These are phyloP conservation scores for Vireo griseus DNA, from an alignment of 2,797 vertebrate species.

Conservation along the genomic window DNA sequence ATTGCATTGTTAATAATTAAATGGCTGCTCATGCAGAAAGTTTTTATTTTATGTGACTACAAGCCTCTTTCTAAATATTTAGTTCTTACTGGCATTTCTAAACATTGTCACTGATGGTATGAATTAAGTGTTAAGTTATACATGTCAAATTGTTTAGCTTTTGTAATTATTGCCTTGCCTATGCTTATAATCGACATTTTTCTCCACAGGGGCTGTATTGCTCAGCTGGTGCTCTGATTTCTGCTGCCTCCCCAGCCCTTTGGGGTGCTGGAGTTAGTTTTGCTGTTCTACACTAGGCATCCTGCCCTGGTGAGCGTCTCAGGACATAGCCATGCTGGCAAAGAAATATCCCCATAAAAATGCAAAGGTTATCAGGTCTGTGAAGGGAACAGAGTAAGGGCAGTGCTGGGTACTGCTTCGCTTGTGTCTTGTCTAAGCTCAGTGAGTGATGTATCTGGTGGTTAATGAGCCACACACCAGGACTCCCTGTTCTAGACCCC, in stretches of 20 bases:
- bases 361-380: no score
- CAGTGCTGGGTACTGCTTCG: background rate
- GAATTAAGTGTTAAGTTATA: background rate
- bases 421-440: rapidly evolving
- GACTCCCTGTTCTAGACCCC: rapidly evolving
- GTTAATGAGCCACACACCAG: background rate
- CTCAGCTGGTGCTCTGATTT: background rate
- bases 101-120: background rate
- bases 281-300: background rate
- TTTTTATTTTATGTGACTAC: background rate
- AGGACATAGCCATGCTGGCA: background rate
- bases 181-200: background rate
- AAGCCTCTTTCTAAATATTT: background rate
- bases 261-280: background rate
- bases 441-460: background rate
- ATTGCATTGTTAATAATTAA: background rate
- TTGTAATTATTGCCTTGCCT: background rate
- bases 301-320: background rate
- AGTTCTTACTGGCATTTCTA: background rate
- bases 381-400: background rate
- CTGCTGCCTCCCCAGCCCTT: rapidly evolving
- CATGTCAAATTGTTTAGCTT: background rate
- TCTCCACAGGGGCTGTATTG: background rate
- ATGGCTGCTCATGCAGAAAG: background rate
- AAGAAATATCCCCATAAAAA: background rate